Conservation (phyloP, 2,797 vertebrate genomes). For the Apogon talboti region DNA sequence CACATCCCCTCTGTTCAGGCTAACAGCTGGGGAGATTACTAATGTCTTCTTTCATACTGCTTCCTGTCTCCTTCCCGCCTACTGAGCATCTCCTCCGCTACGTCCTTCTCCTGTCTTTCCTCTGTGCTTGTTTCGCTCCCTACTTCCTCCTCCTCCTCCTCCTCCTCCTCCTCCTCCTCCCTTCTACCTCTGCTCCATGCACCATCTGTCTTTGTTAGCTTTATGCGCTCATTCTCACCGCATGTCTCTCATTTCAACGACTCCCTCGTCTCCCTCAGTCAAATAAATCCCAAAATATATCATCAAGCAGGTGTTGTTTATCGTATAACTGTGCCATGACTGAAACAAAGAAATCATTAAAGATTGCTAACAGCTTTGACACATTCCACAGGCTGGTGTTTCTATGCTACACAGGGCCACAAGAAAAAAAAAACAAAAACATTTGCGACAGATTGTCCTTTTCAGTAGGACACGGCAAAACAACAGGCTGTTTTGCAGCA, state of each 20-base stretch:
- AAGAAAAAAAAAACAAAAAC: neutral
- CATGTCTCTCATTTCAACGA: conserved; percentile 34
- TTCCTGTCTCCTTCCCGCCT: conserved; percentile 34
- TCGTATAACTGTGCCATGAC: conserved; percentile 33
- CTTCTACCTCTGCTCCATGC: conserved; percentile 29
- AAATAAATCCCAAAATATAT: conserved; percentile 54
- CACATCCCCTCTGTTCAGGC: conserved; percentile 48
- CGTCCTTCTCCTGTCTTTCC: conserved; percentile 28
- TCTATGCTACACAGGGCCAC: conserved; percentile 5
- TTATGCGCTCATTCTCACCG: conserved; percentile 25
- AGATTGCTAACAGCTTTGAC: conserved; percentile 44
- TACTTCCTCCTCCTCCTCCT: conserved; percentile 31
- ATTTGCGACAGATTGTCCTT: conserved; percentile 9
- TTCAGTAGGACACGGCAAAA: conserved; percentile 12
- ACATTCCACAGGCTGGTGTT: conserved; percentile 30
- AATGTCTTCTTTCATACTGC: conserved; percentile 59
- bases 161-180: conserved; percentile 35
- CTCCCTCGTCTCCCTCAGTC: conserved; percentile 45
- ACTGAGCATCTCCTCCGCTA: conserved; percentile 35
- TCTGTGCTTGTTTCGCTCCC: conserved; percentile 1
- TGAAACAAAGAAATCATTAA: conserved; percentile 41
- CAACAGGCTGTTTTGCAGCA: conserved; percentile 3
- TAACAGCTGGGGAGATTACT: conserved; percentile 72
- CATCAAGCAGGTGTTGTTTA: conserved; percentile 64
- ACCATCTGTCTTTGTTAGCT: conserved; percentile 70